A percentile compares a stretch with the other conserved stretches of the same genome.
Conservation (phyloP, 2,888 invertebrate species). For the Stramonita haemastoma region DNA sequence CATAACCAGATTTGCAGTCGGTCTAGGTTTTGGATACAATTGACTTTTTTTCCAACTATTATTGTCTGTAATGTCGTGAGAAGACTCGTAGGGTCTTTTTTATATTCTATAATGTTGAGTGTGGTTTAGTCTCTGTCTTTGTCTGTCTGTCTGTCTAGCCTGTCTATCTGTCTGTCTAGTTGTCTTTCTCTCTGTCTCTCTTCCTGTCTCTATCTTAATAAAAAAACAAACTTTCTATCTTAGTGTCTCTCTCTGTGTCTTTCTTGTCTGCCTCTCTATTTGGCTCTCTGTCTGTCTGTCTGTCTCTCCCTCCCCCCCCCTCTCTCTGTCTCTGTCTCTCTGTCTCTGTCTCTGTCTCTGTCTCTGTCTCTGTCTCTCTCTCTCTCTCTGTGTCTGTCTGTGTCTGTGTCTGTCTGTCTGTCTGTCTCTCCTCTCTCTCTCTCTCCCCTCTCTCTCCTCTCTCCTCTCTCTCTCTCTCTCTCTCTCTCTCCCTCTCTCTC, state of each 20-base stretch:
- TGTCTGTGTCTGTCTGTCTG: background rate
- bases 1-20: no score
- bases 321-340: background rate
- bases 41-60: no score
- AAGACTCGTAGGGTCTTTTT: no score
- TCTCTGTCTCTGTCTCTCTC: slow-evolving; percentile 20
- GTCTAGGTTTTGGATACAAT: no score
- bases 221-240: no score
- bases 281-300: background rate
- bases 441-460: no score
- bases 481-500: background rate
- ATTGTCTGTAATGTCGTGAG: no score
- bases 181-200: slow-evolving; percentile 22
- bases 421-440: background rate
- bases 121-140: background rate
- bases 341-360: background rate
- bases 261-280: background rate
- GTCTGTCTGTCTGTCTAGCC: background rate
- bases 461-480: background rate
- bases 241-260: background rate
- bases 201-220: background rate
- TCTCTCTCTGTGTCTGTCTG: slow-evolving; percentile 15
- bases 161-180: background rate
- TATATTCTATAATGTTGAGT: no score
- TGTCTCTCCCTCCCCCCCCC: background rate